Conservation (phyloP, 1,140 invertebrate species). For the Propsilocerus akamusi region DNA sequence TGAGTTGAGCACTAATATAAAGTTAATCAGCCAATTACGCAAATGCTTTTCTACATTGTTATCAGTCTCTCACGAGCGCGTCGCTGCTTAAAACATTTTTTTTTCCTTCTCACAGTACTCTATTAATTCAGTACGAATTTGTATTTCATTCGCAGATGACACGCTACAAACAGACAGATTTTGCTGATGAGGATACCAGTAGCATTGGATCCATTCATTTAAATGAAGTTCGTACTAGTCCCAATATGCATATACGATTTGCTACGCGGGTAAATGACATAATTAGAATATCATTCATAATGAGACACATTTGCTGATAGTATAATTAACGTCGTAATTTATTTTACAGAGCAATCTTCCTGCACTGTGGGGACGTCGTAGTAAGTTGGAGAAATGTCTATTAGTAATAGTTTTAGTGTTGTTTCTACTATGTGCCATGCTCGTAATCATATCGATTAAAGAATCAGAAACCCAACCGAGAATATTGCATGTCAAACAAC, state of each 20-base stretch:
- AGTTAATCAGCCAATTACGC: too few species aligned
- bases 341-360: constrained; percentile 12
- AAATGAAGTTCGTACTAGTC: constrained; percentile 49
- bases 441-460: constrained; percentile 15
- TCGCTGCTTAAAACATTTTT: too few species aligned
- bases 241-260: constrained; percentile 62
- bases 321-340: not conserved
- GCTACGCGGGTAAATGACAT: constrained; percentile 41
- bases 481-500: constrained; percentile 5
- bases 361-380: constrained; percentile 29
- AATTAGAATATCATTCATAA: constrained; percentile 8
- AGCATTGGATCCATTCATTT: constrained; percentile 65
- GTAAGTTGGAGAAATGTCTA: constrained; percentile 29
- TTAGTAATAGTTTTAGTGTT: constrained; percentile 22
- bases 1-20: too few species aligned
- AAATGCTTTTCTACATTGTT: too few species aligned
- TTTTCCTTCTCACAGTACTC: too few species aligned
- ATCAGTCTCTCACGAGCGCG: too few species aligned
- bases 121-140: too few species aligned
- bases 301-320: constrained; percentile 10
- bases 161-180: constrained; percentile 66
- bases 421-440: constrained; percentile 23
- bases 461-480: not conserved
- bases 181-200: constrained; percentile 63
- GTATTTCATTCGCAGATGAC: constrained; percentile 61